Conservation (phyloP, 2,888 invertebrate species). For the Bibio marci region DNA sequence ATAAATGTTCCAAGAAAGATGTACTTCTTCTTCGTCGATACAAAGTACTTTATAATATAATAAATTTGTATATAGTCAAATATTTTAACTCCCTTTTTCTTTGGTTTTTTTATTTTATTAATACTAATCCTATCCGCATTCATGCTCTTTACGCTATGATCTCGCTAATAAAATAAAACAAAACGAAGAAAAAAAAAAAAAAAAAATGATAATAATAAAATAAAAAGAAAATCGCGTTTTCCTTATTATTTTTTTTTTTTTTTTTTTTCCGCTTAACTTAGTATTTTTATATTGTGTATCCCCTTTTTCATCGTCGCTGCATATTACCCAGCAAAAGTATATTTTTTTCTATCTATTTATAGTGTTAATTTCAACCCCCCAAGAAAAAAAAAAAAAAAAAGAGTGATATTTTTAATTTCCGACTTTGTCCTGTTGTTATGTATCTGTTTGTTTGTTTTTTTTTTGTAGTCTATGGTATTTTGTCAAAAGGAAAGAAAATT, state of each 20-base stretch:
- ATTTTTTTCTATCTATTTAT: neutral
- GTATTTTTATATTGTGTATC: neutral
- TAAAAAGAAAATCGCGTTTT: neutral
- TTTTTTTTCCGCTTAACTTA: conserved; percentile 3
- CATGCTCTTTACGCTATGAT: too few species aligned
- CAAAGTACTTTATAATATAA: neutral
- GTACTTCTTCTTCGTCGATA: neutral
- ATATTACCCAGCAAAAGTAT: neutral
- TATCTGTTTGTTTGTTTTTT: neutral
- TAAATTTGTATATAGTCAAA: too few species aligned
- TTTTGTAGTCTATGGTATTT: neutral
- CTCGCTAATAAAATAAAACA: neutral
- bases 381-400: conserved; percentile 1
- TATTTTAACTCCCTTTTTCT: too few species aligned
- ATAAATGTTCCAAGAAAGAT: neutral
- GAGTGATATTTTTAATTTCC: conserved; percentile 7
- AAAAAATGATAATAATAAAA: neutral
- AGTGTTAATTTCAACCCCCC: conserved; percentile 4
- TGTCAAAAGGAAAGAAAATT: too few species aligned
- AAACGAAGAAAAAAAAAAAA: neutral
- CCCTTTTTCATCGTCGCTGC: neutral
- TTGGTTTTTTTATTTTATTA: too few species aligned
- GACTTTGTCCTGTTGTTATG: conserved; percentile 1
- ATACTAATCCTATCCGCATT: too few species aligned
- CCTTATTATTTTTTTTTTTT: too few species aligned